Conservation (phyloP, 2,797 vertebrate genomes). For the Manis crassicaudata region DNA sequence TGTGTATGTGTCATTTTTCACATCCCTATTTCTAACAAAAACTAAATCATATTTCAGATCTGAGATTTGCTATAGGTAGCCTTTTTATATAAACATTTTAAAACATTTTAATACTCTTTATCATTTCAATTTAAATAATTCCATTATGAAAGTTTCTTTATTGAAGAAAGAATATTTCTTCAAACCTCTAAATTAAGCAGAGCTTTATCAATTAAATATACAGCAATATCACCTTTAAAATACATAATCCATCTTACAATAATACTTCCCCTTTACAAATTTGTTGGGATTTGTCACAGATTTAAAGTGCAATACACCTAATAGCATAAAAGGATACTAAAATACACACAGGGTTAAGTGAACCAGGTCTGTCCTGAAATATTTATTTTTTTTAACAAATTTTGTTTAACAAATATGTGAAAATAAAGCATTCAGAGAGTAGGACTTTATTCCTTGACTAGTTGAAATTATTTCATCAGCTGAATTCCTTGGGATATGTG, state of each 20-base stretch:
- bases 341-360: slow-evolving; percentile 59
- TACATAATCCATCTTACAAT: slow-evolving; percentile 65
- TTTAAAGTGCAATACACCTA: slow-evolving; percentile 82
- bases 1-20: not conserved
- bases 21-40: not conserved
- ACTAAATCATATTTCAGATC: not conserved
- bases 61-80: not conserved
- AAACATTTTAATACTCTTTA: not conserved
- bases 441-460: slow-evolving; percentile 77
- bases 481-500: slow-evolving; percentile 69
- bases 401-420: slow-evolving; percentile 80
- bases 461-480: slow-evolving; percentile 78
- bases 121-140: slow-evolving; percentile 57
- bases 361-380: slow-evolving; percentile 66
- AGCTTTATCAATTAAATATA: slow-evolving; percentile 74
- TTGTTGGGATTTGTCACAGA: slow-evolving; percentile 70
- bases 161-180: slow-evolving; percentile 72
- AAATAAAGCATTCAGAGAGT: slow-evolving; percentile 72
- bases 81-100: not conserved
- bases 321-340: slow-evolving; percentile 56
- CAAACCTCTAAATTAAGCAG: slow-evolving; percentile 75
- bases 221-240: slow-evolving; percentile 67
- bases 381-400: slow-evolving; percentile 1
- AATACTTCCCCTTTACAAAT: slow-evolving; percentile 73
- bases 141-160: slow-evolving; percentile 71